Conservation (phyloP, 2,113 vertebrate species). For the Ornithorhynchus anatinus region DNA sequence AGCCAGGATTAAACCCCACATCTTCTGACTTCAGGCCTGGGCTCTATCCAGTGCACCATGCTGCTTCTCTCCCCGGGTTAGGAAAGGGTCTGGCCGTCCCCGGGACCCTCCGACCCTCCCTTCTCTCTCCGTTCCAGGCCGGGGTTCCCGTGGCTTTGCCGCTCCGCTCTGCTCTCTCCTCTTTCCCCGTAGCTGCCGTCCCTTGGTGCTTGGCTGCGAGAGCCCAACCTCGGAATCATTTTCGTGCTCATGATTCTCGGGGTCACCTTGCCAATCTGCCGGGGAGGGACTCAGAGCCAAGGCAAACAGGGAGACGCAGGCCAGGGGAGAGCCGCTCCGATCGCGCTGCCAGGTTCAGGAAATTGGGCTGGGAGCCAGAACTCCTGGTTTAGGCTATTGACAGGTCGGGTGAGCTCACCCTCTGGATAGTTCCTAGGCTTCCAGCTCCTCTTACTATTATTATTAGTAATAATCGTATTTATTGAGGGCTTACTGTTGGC, state of each 20-base stretch:
- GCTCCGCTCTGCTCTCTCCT: not conserved
- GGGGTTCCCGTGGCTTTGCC: no score
- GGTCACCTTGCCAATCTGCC: slow-evolving; percentile 31
- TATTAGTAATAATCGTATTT: no score
- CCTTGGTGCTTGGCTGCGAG: slow-evolving; percentile 1
- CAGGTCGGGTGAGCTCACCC: not conserved
- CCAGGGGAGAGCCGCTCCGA: accelerated
- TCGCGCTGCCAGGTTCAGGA: not conserved
- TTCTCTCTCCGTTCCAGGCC: not conserved
- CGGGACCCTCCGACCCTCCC: not conserved
- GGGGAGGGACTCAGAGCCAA: not conserved
- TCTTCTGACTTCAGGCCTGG: no score
- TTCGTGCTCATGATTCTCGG: slow-evolving; percentile 8
- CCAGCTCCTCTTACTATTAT: not conserved
- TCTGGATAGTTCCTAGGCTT: not conserved
- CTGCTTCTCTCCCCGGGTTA: no score
- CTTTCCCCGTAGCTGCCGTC: not conserved
- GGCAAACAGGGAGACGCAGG: not conserved
- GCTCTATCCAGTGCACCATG: no score
- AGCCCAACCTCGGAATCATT: not conserved
- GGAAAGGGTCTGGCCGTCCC: no score
- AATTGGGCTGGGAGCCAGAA: not conserved
- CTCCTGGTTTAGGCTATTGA: accelerated
- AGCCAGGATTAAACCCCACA: no score
- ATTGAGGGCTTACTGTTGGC: no score